Percentiles rank a stretch among this genome's conserved stretches.
Conservation (phyloP, 2,797 vertebrate genomes). For the Loriculus beryllinus region DNA sequence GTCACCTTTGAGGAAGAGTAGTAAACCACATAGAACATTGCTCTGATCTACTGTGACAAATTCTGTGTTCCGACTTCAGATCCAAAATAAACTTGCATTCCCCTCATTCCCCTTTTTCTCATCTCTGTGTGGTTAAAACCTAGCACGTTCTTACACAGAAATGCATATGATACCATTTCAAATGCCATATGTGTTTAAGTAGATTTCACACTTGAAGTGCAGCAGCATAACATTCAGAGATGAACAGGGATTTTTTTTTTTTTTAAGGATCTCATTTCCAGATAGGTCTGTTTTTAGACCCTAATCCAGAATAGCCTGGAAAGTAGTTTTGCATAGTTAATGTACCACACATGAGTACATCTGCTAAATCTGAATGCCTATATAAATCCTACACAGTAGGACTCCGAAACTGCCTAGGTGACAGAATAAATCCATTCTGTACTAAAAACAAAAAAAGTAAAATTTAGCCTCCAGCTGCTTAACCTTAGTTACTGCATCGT, state of each 20-base stretch:
- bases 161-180: background rate
- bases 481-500: constrained; percentile 1
- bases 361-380: constrained; percentile 34
- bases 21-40: background rate
- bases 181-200: background rate
- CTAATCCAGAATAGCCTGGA: constrained; percentile 17
- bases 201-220: constrained; percentile 13
- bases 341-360: background rate
- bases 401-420: constrained; percentile 17
- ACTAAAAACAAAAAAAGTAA: background rate
- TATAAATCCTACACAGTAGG: constrained; percentile 36
- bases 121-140: background rate
- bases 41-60: background rate
- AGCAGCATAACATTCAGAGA: background rate
- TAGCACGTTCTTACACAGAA: background rate
- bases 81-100: background rate
- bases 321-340: constrained; percentile 27
- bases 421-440: background rate
- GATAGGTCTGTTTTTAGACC: constrained; percentile 10
- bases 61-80: background rate
- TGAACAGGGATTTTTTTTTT: background rate
- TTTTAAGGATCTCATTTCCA: constrained; percentile 4
- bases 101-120: background rate
- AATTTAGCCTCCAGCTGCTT: constrained; percentile 19
- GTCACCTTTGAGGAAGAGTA: background rate